Base-by-base conservation (phyloP, 2,888 invertebrate species). In the Muscina levida region DNA sequence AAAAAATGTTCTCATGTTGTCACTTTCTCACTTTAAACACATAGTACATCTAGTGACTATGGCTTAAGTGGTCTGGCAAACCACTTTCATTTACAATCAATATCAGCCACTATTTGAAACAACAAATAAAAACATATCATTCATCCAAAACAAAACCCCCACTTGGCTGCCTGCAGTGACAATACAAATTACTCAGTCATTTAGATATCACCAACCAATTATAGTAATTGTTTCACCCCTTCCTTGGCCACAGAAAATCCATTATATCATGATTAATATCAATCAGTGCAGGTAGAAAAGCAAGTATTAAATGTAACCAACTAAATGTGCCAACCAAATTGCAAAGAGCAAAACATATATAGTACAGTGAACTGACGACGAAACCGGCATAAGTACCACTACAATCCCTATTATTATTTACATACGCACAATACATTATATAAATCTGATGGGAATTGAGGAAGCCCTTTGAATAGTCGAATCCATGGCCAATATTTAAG, bases 191-290 rank as follows among this genome's bases (percentile, higher is more conserved):
- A 53, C 68, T 42, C 31, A 71, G 59, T 67, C 74, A 62, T 46
- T 59, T 31, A 53, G 44, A 62, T 71, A 75, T 59, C 39, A 24
- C 13, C 48, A 67, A 8, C 44, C 59, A 72, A 72, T 72, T 53
- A 62, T 24, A 42, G 31, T 66, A 62, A 75, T 67, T 79, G 70
- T 65, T 56, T 8, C 3, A 31, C 31, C 59, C 24, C 26, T 39
- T 15, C 66, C 31, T 31, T 31, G 44, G 11, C 24, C 13, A 57
- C 22, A 5, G 17, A 22, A 56, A 37, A 15, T 13, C 26, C 56
- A 72, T n/a, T n/a, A n/a, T n/a, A n/a, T n/a, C n/a, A 37, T 26
- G 37, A 68, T 65, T 72, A 31, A 46, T 48, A 65, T 39, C 62
- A 68, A 68, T 72, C 72, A 76, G 19, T 37, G 6, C 39, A 31